These are phyloP conservation scores for Malurus melanocephalus DNA, from an alignment of 2,113 vertebrate species.

Conservation along the genomic window DNA sequence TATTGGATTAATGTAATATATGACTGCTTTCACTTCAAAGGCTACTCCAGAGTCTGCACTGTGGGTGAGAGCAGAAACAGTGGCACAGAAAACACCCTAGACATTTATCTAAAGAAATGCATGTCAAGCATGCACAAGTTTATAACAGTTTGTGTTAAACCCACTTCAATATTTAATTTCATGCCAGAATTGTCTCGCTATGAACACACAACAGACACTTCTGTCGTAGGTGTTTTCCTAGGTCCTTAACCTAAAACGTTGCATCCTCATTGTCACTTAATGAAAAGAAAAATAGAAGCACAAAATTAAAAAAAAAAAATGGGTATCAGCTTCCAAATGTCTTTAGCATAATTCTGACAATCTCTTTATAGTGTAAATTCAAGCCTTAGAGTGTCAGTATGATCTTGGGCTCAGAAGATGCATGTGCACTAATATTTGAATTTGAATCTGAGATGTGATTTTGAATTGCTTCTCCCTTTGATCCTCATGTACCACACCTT, in stretches of 20 bases:
- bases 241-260: background rate
- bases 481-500: background rate
- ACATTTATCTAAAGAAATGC: background rate
- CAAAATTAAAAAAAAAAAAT: background rate
- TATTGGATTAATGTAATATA: background rate
- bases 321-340: background rate
- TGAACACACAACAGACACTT: background rate
- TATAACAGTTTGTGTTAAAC: background rate
- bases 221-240: background rate
- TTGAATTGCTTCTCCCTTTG: background rate
- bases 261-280: background rate
- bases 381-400: background rate
- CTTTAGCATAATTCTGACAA: background rate
- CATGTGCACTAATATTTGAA: background rate
- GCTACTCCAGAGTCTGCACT: background rate
- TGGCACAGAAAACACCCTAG: accelerated
- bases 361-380: background rate
- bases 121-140: background rate
- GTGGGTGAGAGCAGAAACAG: background rate
- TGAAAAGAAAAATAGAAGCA: background rate
- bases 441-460: background rate
- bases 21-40: background rate
- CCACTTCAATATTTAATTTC: background rate
- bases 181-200: background rate
- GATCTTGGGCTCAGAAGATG: background rate